Conservation (phyloP, 2,888 invertebrate genomes). For the Noctua fimbriata region DNA sequence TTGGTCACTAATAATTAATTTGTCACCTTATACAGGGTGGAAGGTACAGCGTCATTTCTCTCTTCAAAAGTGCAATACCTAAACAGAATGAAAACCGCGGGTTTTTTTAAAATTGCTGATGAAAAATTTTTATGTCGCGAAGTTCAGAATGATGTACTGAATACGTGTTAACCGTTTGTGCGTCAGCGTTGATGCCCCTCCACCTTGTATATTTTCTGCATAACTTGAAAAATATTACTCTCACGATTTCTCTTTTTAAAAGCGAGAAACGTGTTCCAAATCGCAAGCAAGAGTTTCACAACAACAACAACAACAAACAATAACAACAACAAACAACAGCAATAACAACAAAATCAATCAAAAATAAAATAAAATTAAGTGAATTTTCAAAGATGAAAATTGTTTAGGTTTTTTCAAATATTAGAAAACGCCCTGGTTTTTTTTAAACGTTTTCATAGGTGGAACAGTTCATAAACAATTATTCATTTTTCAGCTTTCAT, state of each 20-base stretch:
- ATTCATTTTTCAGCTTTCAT: constrained; percentile 51
- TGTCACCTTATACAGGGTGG: too few species aligned
- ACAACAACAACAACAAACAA: too few species aligned
- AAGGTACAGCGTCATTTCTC: too few species aligned
- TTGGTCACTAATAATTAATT: too few species aligned
- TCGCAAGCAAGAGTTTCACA: neutral
- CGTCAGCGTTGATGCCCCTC: neutral
- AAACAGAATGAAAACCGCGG: too few species aligned
- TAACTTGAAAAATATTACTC: neutral
- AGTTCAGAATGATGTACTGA: too few species aligned
- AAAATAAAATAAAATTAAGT: too few species aligned
- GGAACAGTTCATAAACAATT: neutral
- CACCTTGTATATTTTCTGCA: neutral
- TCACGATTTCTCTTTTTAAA: neutral
- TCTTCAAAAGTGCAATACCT: too few species aligned
- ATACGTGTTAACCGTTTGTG: neutral
- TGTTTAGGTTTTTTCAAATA: neutral
- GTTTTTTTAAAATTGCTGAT: too few species aligned
- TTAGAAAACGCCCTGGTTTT: neutral
- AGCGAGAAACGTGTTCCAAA: neutral
- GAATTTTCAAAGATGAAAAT: neutral
- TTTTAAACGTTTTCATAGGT: neutral
- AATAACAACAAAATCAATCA: too few species aligned
- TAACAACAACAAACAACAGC: too few species aligned
- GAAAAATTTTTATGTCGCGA: too few species aligned